phyloP scores from a whole-genome alignment of 2,888 invertebrate genomes.

The Xanthorhoe spadicearia region DNA sequence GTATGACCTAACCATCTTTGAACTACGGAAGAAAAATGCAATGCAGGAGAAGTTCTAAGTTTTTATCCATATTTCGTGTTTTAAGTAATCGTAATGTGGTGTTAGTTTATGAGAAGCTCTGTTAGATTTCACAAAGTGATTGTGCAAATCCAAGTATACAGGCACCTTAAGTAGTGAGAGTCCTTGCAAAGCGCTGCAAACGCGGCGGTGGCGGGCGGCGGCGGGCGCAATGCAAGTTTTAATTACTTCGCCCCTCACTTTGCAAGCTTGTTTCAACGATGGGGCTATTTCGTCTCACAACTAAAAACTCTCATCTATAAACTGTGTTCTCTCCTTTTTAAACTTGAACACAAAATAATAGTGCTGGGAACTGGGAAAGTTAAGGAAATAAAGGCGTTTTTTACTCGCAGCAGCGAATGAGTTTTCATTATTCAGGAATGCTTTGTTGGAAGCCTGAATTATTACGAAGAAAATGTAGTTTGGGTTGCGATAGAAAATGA shows the following conservation, averaged over 20 bases:
- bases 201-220: slow-evolving; percentile 45
- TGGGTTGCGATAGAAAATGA: slow-evolving; percentile 27
- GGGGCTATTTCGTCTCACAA: slow-evolving; percentile 70
- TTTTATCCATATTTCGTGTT: neutral
- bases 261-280: slow-evolving; percentile 65
- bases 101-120: neutral
- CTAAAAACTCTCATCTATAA: slow-evolving; percentile 76
- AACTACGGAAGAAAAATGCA: neutral
- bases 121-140: slow-evolving; percentile 28
- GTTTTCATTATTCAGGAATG: slow-evolving; percentile 44
- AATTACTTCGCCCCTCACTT: slow-evolving; percentile 76
- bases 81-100: neutral
- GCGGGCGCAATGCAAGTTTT: slow-evolving; percentile 68
- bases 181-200: slow-evolving; percentile 40
- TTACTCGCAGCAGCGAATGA: slow-evolving; percentile 37
- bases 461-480: slow-evolving; percentile 35
- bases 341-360: slow-evolving; percentile 57
- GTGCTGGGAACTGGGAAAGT: slow-evolving; percentile 41
- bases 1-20: neutral
- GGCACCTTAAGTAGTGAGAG: slow-evolving; percentile 19
- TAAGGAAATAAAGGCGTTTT: slow-evolving; percentile 43
- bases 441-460: slow-evolving; percentile 39
- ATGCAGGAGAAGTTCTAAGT: neutral
- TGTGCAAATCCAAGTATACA: slow-evolving; percentile 39
- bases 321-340: slow-evolving; percentile 64